Conservation (phyloP, 2,888 invertebrate species). For the Brachylomia viminalis region DNA sequence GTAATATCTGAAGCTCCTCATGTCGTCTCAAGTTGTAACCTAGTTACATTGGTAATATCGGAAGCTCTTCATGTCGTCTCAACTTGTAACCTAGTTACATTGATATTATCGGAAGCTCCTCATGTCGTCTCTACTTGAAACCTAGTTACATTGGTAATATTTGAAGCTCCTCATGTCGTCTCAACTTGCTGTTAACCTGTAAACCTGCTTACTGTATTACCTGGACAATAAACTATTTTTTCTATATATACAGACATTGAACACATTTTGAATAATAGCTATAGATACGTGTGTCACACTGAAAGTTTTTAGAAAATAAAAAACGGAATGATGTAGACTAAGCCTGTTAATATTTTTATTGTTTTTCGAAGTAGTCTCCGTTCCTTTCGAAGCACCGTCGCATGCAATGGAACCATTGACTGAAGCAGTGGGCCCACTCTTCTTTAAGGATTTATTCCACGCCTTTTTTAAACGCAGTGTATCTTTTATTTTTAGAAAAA, state of each 20-base stretch:
- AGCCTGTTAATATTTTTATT: no score
- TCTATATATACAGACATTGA: not conserved
- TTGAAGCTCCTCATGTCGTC: not conserved
- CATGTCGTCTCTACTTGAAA: not conserved
- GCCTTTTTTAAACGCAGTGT: no score
- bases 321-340: no score
- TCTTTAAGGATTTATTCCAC: no score
- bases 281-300: not conserved
- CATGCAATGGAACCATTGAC: no score
- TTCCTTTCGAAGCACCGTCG: no score
- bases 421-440: no score
- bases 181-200: no score
- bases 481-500: no score
- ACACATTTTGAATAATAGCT: not conserved
- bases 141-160: not conserved
- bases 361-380: no score
- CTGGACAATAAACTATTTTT: not conserved
- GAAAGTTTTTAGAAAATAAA: no score
- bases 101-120: no score
- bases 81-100: not conserved
- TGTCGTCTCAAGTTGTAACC: not conserved
- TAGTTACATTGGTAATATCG: not conserved
- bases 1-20: not conserved
- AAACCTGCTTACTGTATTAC: not conserved
- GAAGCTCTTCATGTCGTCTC: not conserved